Conservation (phyloP, 2,797 vertebrate species). For the Gambusia yucatana region DNA sequence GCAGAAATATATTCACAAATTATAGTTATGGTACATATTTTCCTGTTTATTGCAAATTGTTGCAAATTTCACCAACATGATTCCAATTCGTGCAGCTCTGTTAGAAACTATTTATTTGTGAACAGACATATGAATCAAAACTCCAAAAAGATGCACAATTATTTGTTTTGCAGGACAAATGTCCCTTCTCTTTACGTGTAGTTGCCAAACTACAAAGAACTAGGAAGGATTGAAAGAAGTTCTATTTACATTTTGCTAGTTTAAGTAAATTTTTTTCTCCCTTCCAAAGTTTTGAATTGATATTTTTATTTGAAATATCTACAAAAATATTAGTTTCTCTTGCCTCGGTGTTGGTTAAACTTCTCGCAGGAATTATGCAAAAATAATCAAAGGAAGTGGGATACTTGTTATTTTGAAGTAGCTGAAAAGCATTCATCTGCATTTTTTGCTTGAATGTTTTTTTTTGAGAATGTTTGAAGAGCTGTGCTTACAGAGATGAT, state of each 20-base stretch:
- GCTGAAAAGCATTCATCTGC: constrained; percentile 16
- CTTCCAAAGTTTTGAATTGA: constrained; percentile 19
- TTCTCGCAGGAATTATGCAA: constrained; percentile 17
- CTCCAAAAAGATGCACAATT: constrained; percentile 61
- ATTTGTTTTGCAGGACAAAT: constrained; percentile 79
- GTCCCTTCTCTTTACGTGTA: constrained; percentile 17
- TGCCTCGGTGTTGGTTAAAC: background rate
- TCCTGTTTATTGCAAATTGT: background rate
- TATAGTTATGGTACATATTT: background rate
- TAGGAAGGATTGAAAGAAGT: background rate
- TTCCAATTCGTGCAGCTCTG: background rate
- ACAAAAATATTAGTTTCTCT: background rate
- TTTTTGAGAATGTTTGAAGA: constrained; percentile 7
- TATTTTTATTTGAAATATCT: constrained; percentile 8
- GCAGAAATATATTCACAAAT: background rate
- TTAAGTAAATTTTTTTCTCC: constrained; percentile 18
- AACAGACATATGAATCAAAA: constrained; percentile 59
- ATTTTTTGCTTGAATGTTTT: constrained; percentile 20
- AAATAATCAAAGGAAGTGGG: constrained; percentile 20
- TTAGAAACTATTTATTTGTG: constrained; percentile 39
- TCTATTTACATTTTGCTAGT: constrained; percentile 15
- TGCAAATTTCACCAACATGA: background rate
- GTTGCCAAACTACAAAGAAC: constrained; percentile 30
- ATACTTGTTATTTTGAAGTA: constrained; percentile 30
- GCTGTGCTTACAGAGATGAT: constrained; percentile 9